Conservation (phyloP, 2,113 vertebrate species). For the Pseudopipra pipra region DNA sequence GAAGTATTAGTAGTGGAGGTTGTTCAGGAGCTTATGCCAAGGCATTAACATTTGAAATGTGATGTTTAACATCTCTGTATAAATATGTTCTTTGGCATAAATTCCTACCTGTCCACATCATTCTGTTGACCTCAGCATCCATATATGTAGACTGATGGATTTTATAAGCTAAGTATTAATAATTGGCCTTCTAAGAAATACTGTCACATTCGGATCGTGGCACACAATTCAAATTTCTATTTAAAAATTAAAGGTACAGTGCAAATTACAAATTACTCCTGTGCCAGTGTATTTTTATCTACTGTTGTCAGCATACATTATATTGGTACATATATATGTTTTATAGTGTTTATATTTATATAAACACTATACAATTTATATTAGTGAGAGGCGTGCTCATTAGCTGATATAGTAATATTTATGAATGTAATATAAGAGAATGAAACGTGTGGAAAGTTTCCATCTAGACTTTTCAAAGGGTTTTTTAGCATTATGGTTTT, state of each 20-base stretch:
- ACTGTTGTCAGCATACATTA: accelerated
- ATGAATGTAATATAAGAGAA: background rate
- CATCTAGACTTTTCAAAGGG: background rate
- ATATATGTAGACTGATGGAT: background rate
- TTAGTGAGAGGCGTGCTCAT: background rate
- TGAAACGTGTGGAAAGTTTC: background rate
- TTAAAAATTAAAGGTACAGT: background rate
- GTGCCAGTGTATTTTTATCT: background rate
- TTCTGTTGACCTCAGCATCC: background rate
- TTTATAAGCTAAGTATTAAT: background rate
- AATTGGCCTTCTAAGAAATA: background rate
- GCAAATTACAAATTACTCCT: background rate
- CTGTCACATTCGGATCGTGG: background rate
- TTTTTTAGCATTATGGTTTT: background rate
- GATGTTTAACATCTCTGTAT: background rate
- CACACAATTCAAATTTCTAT: background rate
- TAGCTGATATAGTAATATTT: background rate
- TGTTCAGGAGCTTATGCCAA: conserved; percentile 22
- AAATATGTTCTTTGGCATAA: conserved; percentile 22
- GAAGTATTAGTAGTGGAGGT: background rate
- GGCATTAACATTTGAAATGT: conserved; percentile 26
- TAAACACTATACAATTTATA: background rate
- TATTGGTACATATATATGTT: background rate
- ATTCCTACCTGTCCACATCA: background rate
- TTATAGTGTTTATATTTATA: background rate